phyloP scores from a whole-genome alignment of 2,113 vertebrate genomes.

The Natator depressus region DNA sequence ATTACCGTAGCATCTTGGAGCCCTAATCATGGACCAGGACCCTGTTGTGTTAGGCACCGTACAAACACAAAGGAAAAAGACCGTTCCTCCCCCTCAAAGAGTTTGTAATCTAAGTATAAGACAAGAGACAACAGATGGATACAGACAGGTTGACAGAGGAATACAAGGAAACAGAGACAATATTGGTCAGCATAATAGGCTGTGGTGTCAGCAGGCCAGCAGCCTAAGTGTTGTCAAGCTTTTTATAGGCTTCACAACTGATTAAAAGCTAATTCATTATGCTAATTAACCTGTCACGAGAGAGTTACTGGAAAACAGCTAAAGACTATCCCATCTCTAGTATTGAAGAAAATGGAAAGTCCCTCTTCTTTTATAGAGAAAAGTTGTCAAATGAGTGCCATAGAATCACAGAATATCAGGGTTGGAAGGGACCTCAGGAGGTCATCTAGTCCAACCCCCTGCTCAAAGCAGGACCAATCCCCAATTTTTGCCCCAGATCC shows the following conservation, averaged over 20 bases:
- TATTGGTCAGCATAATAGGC: neutral
- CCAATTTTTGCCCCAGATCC: no score
- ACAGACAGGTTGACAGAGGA: neutral
- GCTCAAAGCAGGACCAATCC: no score
- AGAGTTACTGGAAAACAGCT: neutral
- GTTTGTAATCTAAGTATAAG: neutral
- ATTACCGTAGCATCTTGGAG: neutral
- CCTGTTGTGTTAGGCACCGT: neutral
- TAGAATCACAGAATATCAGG: no score
- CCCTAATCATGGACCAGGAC: neutral
- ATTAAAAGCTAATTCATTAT: neutral
- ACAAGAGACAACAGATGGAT: neutral
- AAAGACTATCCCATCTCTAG: neutral
- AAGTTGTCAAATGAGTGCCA: neutral
- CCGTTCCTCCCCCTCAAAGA: neutral
- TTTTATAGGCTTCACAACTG: neutral
- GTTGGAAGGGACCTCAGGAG: no score
- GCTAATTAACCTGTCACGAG: neutral
- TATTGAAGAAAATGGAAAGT: neutral
- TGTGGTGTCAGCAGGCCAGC: neutral
- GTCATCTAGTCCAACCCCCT: no score
- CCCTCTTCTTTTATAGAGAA: neutral
- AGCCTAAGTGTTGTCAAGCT: neutral
- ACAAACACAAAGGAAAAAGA: neutral
- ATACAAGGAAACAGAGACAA: neutral